These are phyloP conservation scores for Rhincodon typus DNA, from an alignment of 2,797 vertebrate species.

Conservation along the genomic window DNA sequence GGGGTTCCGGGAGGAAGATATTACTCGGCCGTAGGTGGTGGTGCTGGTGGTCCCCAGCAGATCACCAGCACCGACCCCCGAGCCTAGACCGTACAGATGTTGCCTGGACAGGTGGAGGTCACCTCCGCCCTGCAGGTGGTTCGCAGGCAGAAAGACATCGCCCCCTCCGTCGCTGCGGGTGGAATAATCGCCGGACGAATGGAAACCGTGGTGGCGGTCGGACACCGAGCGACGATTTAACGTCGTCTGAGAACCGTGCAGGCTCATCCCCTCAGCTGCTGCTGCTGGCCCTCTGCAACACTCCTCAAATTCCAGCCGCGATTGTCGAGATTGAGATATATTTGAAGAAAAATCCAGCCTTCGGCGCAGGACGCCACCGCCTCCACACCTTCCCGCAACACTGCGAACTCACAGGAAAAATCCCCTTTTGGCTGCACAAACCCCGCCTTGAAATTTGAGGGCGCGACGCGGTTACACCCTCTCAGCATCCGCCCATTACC, in stretches of 20 bases:
- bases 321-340: background rate
- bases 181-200: background rate
- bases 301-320: background rate
- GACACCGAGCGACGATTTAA: background rate
- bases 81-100: background rate
- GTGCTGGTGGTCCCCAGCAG: background rate
- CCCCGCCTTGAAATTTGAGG: background rate
- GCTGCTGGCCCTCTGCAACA: background rate
- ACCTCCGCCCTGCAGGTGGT: background rate
- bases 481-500: background rate
- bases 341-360: background rate
- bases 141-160: background rate
- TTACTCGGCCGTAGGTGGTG: rapidly evolving
- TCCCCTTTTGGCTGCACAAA: background rate
- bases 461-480: background rate
- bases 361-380: background rate
- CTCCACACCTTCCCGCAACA: background rate
- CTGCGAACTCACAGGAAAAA: background rate
- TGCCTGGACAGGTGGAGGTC: background rate
- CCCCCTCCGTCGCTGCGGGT: background rate
- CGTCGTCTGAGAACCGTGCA: background rate
- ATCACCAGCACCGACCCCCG: background rate
- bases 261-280: background rate
- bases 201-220: background rate
- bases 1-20: rapidly evolving